Percentiles rank a stretch among this genome's conserved stretches.
phyloP scores from a whole-genome alignment of 1,140 invertebrate species.

The Habropoda laboriosa region DNA sequence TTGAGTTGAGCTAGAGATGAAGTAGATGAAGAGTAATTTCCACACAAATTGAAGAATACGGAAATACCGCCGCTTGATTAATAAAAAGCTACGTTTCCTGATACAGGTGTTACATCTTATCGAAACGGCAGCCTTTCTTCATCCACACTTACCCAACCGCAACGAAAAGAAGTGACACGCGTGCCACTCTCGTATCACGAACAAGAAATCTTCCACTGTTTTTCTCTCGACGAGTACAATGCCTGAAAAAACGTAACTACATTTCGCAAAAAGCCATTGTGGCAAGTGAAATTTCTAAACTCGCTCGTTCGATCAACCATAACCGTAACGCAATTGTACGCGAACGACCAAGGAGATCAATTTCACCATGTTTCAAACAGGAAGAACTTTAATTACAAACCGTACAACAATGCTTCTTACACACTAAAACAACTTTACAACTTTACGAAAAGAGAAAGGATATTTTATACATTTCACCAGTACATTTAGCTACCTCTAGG shows the following conservation, averaged over 20 bases:
- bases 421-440: conserved; percentile 22
- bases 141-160: background rate
- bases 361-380: background rate
- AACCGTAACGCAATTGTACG: background rate
- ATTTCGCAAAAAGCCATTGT: background rate
- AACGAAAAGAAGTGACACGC: background rate
- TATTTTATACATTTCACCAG: background rate
- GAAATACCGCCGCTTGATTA: too few relatives aligned
- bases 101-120: background rate
- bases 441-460: background rate
- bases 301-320: background rate
- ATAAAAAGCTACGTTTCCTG: conserved; percentile 9
- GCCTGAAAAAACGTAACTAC: background rate
- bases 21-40: too few relatives aligned
- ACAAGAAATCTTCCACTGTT: background rate
- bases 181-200: background rate
- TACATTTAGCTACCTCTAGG: background rate
- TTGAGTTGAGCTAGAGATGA: too few relatives aligned
- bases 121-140: background rate
- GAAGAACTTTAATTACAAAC: conserved; percentile 30
- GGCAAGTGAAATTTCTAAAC: background rate
- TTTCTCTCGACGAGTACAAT: background rate
- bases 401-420: conserved; percentile 5
- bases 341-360: background rate
- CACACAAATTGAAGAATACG: too few relatives aligned